Percentiles rank a stretch among this genome's conserved stretches.
Evolutionary conservation across 2,888 invertebrate genomes (phyloP).

Genomic region (Ectemnius cavifrons): DNA sequence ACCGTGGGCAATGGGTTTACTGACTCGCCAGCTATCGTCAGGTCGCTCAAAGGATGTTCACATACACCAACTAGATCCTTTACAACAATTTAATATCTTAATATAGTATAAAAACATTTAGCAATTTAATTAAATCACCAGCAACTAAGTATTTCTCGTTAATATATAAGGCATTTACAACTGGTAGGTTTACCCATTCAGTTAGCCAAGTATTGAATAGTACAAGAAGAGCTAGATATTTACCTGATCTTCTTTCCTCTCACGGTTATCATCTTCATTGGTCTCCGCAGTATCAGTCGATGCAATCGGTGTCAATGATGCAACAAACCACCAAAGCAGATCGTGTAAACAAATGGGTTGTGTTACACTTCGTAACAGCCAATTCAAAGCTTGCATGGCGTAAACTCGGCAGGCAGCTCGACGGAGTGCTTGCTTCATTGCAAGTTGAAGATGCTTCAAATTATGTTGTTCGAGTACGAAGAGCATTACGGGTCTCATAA

Average conservation of each 20-base stretch:
- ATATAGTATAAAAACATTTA: neutral
- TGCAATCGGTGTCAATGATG: slow-evolving; percentile 84
- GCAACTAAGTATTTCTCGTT: too few relatives aligned
- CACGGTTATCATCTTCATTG: slow-evolving; percentile 80
- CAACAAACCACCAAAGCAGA: slow-evolving; percentile 97
- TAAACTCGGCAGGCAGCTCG: slow-evolving; percentile 90
- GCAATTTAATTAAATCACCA: neutral
- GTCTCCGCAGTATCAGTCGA: slow-evolving; percentile 71
- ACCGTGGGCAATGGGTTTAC: slow-evolving; percentile 85
- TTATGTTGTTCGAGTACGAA: slow-evolving; percentile 94
- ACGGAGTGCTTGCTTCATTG: slow-evolving; percentile 92
- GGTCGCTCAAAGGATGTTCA: slow-evolving; percentile 90
- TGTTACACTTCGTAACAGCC: slow-evolving; percentile 94
- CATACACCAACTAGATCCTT: slow-evolving; percentile 82
- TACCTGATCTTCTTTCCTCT: slow-evolving; percentile 76
- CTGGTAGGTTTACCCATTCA: too few relatives aligned
- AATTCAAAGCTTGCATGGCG: slow-evolving; percentile 96
- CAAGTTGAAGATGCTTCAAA: slow-evolving; percentile 88
- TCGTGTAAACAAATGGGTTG: slow-evolving; percentile 96
- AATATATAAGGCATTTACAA: too few relatives aligned
- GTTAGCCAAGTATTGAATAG: too few relatives aligned
- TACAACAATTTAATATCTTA: slow-evolving; percentile 11
- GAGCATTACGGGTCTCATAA: slow-evolving; percentile 90
- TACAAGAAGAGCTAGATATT: slow-evolving; percentile 21
- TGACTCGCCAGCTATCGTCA: slow-evolving; percentile 86